Evolutionary conservation across 35 echinoderm and acorn worm species (phyloP).

Genomic region (Chiridota heheva): DNA sequence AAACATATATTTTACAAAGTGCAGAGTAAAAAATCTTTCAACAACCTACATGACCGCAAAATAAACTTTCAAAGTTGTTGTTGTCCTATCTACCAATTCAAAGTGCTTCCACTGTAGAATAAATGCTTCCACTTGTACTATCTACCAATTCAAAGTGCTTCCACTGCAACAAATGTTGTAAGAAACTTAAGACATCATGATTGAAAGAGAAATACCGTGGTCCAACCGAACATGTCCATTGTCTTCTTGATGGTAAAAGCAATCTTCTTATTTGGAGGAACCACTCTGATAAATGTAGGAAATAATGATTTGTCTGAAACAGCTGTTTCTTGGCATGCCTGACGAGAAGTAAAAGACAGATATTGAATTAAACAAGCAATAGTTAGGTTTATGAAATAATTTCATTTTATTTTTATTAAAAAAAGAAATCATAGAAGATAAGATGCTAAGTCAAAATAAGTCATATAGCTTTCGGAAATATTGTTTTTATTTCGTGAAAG

Average conservation of each 20-base stretch:
- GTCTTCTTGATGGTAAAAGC: slow-evolving; percentile 51
- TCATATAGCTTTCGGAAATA: not conserved
- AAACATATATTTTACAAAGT: no score
- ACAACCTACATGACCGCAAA: no score
- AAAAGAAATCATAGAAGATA: not conserved
- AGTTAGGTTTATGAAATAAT: not conserved
- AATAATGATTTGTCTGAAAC: slow-evolving; percentile 74
- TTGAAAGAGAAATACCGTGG: slow-evolving; percentile 32
- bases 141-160: no score
- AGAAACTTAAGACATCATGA: not conserved
- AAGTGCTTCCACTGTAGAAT: no score
- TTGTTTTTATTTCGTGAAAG: not conserved
- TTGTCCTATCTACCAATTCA: no score
- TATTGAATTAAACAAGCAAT: not conserved
- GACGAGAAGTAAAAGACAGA: slow-evolving; percentile 7
- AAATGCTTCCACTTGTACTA: not conserved
- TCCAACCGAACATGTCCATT: slow-evolving; percentile 78
- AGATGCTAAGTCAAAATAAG: not conserved
- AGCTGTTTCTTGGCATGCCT: slow-evolving; percentile 80
- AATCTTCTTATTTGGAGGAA: slow-evolving; percentile 60
- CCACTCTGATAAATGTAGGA: slow-evolving; percentile 73
- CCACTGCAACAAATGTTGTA: not conserved
- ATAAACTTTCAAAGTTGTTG: not conserved
- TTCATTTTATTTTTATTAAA: not conserved
- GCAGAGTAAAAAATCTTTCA: no score